Base-by-base conservation (phyloP, 2,113 vertebrate genomes). In the Myotis yumanensis region DNA sequence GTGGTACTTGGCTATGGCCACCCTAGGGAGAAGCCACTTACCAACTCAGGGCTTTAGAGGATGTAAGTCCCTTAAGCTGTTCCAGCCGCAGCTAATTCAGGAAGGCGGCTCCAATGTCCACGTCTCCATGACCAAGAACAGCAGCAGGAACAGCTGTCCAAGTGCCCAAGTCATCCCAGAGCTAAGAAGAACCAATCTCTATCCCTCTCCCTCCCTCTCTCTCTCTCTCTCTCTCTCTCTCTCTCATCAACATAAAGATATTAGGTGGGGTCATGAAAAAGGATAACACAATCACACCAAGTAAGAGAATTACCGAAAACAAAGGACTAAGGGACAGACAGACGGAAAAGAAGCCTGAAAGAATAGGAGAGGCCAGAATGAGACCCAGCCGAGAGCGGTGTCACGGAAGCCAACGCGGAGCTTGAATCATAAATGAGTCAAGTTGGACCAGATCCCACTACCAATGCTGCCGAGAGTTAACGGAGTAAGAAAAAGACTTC, bases 21-120 rank as follows among this genome's bases (percentile, higher is more conserved):
- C 64, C 48, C 66, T 40, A 10, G 35, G 88, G 51, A 62, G 20
- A 69, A 62, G 20, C 17, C 14, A 4, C 37, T 87, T 8, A 3
- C 40, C 30, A 30, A 16, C 66, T 9, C 37, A 25, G 88, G 69
- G 66, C 46, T 73, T 59, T 87, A 68, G 94, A 89, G 16, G 57
- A 91, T n/a, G n/a, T 59, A 88, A 69, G 88, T 25, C 23, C 95
- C 80, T 83, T 92, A 86, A 82, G 89, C 30, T 28, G 92, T 46
- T 32, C 40, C 51, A 46, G 68, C 85, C 80, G 23, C 84, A 89
- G 79, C 79, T 64, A 90, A 16, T 48, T 93, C 54, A 91, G 73
- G 69, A 80, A 18, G 73, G 22, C 77, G 48, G 40, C n/a, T 57
- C 86, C 76, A 48, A 59, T 76, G 79, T 92, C 76, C 88, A 37